Evolutionary conservation across 2,888 invertebrate species (phyloP).

Genomic region (Malthinus seriepunctatus): DNA sequence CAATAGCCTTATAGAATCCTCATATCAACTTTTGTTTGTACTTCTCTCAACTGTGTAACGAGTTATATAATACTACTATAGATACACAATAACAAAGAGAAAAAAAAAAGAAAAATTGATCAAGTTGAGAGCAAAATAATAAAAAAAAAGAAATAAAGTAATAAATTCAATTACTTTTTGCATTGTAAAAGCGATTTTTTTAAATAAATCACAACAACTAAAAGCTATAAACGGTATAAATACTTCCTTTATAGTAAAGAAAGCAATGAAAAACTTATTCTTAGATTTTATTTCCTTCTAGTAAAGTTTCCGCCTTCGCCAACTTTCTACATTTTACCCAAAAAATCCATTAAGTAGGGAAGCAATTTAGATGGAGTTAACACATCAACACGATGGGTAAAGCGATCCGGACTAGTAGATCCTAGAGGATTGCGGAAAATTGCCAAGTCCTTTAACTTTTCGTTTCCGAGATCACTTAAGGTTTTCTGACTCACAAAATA

Average conservation of each 20-base stretch:
- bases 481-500: constrained; percentile 18
- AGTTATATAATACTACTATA: not conserved
- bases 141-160: too few relatives aligned
- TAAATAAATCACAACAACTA: constrained; percentile 11
- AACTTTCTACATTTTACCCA: constrained; percentile 36
- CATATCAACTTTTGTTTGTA: constrained; percentile 19
- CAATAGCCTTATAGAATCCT: constrained; percentile 24
- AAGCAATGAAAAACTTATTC: constrained; percentile 16
- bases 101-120: too few relatives aligned
- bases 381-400: constrained; percentile 49
- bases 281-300: constrained; percentile 40
- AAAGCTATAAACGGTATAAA: constrained; percentile 19
- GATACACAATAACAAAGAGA: not conserved
- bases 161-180: not conserved
- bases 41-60: constrained; percentile 17
- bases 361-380: constrained; percentile 54
- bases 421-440: constrained; percentile 30
- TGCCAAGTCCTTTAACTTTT: constrained; percentile 31
- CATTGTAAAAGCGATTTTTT: constrained; percentile 2
- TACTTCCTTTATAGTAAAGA: constrained; percentile 16
- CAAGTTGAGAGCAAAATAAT: too few relatives aligned
- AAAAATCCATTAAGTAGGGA: constrained; percentile 53
- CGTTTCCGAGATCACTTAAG: constrained; percentile 32
- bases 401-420: constrained; percentile 38
- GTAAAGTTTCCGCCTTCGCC: constrained; percentile 32